Evolutionary conservation across 2,888 invertebrate species (phyloP), one percentile per base, ranked within the genome.

Genomic region (Galerucella pusilla): DNA sequence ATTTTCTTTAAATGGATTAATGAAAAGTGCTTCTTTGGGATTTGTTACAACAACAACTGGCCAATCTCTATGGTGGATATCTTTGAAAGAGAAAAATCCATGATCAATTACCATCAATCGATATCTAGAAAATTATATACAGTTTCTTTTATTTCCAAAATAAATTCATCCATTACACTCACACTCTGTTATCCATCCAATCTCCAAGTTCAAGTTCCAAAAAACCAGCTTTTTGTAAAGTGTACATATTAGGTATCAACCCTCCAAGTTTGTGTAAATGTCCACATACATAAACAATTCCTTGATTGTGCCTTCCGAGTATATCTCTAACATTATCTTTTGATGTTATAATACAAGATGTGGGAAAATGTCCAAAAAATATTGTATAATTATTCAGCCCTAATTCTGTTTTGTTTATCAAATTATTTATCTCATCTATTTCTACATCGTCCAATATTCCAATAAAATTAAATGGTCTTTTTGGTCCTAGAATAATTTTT

Each of bases 321-420:
- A 93, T 83, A 60, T 90, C 85, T 61, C 92, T 87, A 16, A 93
- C 81, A 73, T 89, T 86, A n/a, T 89, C 84, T 79, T 87, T 87
- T 45, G 90, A 88, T 1, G 93, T 89, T 59, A 95, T 87, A 81
- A 97, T 94, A 81, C 95, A 94, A 5, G 97, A 96, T 25, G 96
- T 95, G 3, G 97, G 97, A 88, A 97, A 97, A 87, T 97, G 97
- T 2, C 96, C 97, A 88, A 96, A 97, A 91, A 93, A 94, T 77
- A 95, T 88, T 1, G 93, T 93, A 80, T 91, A 90, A 84, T 93
- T 91, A 75, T 90, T 89, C 73, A 87, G 85, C 28, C 82, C 85
- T 1, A 83, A 80, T 71, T 90, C 88, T 9, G 92, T 90, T 79
- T 91, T 89, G 65, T 88, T 84, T 73, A 91, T 90, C 64, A 94